phyloP scores from a whole-genome alignment of 2,888 invertebrate species.

The Marronus borbonicus region DNA sequence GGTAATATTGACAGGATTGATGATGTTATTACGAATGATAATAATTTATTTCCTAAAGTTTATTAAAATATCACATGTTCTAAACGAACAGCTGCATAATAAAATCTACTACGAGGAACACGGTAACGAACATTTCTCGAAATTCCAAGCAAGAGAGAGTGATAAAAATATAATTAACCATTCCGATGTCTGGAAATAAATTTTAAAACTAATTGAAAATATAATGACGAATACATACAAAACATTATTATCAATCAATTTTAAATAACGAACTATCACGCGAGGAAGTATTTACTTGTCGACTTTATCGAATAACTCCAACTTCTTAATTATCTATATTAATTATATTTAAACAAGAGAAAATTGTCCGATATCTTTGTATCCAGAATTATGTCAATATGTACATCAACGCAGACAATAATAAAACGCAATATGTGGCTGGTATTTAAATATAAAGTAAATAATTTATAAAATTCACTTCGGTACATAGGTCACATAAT shows the following conservation, averaged over 20 bases:
- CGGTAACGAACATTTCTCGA: no score
- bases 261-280: conserved; percentile 19
- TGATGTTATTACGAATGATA: no score
- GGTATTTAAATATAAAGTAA: conserved; percentile 28
- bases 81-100: no score
- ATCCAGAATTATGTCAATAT: conserved; percentile 10
- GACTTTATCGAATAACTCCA: conserved; percentile 12
- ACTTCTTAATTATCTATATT: conserved; percentile 38
- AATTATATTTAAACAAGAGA: conserved; percentile 40
- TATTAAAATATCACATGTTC: no score
- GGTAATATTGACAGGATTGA: no score
- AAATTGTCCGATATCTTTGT: conserved; percentile 25
- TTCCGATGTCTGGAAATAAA: background rate
- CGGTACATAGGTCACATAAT: conserved; percentile 28
- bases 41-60: no score
- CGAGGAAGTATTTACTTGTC: conserved; percentile 13
- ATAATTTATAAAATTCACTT: conserved; percentile 31
- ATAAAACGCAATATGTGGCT: background rate
- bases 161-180: background rate
- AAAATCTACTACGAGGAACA: no score
- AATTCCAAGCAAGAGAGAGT: no score
- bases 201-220: background rate
- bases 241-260: conserved; percentile 16
- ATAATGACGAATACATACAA: background rate
- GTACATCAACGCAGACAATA: background rate